A percentile compares a stretch with the other conserved stretches of the same genome.
Conservation (phyloP, 2,888 invertebrate genomes). For the Drosophila anceps region DNA sequence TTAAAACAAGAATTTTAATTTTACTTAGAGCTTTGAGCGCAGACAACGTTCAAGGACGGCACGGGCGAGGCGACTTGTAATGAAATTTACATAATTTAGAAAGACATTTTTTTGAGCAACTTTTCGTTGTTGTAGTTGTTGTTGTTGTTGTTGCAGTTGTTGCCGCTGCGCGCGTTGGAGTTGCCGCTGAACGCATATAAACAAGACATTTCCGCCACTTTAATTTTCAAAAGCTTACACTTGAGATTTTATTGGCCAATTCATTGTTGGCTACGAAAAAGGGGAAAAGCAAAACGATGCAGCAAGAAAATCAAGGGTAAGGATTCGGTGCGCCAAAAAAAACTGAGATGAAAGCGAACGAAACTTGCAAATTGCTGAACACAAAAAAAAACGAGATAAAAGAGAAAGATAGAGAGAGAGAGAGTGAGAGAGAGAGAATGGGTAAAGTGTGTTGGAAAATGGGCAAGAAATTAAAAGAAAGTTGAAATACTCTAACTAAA, state of each 20-base stretch:
- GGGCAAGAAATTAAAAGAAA: conserved; percentile 5
- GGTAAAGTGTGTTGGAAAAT: conserved; percentile 18
- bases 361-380: conserved; percentile 65
- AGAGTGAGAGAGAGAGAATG: conserved; percentile 4
- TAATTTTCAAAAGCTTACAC: conserved; percentile 80
- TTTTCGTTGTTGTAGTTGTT: conserved; percentile 51
- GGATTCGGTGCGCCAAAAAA: conserved; percentile 46
- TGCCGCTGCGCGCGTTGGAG: not conserved
- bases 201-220: conserved; percentile 77
- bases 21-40: conserved; percentile 64
- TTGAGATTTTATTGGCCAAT: conserved; percentile 82
- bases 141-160: conserved; percentile 3
- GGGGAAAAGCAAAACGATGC: not conserved
- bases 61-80: conserved; percentile 57
- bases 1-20: conserved; percentile 75
- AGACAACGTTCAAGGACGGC: conserved; percentile 32
- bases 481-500: conserved; percentile 16
- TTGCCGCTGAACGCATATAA: conserved; percentile 69
- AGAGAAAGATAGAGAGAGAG: not conserved
- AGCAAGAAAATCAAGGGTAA: conserved; percentile 8
- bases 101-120: conserved; percentile 73
- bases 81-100: conserved; percentile 81
- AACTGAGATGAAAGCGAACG: conserved; percentile 54
- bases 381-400: conserved; percentile 12
- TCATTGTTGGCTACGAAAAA: conserved; percentile 69